These are phyloP conservation scores for Centruroides sculpturatus DNA, from an alignment of 1,140 invertebrate species.

Conservation along the genomic window DNA sequence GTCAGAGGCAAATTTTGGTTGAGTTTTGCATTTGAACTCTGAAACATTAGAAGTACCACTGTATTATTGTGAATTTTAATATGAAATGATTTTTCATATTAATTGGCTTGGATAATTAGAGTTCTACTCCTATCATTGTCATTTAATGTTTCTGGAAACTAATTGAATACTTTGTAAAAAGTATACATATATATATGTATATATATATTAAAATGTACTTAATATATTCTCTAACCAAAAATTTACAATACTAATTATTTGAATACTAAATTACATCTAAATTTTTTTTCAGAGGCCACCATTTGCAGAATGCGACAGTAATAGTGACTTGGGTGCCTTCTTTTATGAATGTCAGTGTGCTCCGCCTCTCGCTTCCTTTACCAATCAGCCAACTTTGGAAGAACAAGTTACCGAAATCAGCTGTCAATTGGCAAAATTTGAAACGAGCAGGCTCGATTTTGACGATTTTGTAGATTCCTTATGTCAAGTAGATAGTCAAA, in stretches of 20 bases:
- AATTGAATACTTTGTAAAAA: too few species aligned
- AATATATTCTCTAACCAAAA: too few species aligned
- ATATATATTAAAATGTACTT: too few species aligned
- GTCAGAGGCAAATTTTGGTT: too few species aligned
- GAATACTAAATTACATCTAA: not conserved
- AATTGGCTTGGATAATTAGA: too few species aligned
- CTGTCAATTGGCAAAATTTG: constrained; percentile 54
- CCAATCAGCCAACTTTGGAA: constrained; percentile 39
- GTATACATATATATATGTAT: too few species aligned
- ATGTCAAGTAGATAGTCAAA: constrained; percentile 2
- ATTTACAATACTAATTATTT: not conserved
- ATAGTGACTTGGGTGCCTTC: constrained; percentile 54
- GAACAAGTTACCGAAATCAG: constrained; percentile 51
- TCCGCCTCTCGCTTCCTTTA: constrained; percentile 48
- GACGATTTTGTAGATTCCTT: constrained; percentile 35
- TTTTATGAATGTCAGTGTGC: constrained; percentile 62
- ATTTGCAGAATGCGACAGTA: constrained; percentile 35
- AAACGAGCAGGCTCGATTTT: constrained; percentile 54
- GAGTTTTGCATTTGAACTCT: too few species aligned
- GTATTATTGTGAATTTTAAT: too few species aligned
- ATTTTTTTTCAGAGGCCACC: constrained; percentile 36
- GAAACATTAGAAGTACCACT: too few species aligned
- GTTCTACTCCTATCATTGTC: too few species aligned
- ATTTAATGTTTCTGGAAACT: too few species aligned
- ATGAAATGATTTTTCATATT: too few species aligned